Evolutionary conservation across 2,797 vertebrate genomes (phyloP).

Genomic region (Rhadinocentrus ornatus): DNA sequence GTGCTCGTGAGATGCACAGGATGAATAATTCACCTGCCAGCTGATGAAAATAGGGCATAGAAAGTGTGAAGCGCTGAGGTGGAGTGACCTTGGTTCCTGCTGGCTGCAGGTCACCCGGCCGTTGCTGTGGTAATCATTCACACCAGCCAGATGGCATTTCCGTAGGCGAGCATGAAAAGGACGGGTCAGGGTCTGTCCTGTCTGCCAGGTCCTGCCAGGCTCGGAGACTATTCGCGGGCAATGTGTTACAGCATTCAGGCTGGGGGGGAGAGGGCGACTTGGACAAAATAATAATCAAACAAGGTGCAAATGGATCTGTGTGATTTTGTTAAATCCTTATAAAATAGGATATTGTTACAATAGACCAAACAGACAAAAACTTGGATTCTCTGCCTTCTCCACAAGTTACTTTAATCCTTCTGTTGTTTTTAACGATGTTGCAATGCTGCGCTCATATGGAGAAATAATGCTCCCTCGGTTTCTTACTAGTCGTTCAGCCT

Average conservation of each 20-base stretch:
- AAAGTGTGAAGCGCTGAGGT: conserved; percentile 77
- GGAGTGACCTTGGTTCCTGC: conserved; percentile 86
- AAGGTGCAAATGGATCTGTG: conserved; percentile 26
- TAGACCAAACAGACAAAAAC: conserved; percentile 26
- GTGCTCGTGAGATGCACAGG: conserved; percentile 59
- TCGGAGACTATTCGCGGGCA: conserved; percentile 73
- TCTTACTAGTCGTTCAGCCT: conserved; percentile 52
- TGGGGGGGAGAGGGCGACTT: conserved; percentile 34
- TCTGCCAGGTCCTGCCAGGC: conserved; percentile 78
- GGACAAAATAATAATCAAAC: conserved; percentile 38
- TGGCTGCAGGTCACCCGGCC: conserved; percentile 83
- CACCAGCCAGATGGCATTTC: conserved; percentile 89
- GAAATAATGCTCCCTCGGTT: conserved; percentile 67
- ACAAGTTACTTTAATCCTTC: conserved; percentile 46
- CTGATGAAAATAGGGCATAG: conserved; percentile 79
- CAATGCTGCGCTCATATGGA: conserved; percentile 66
- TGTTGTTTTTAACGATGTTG: conserved; percentile 60
- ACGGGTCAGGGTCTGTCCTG: conserved; percentile 84
- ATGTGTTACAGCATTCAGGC: conserved; percentile 37
- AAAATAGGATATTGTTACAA: conserved; percentile 36
- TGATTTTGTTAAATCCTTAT: conserved; percentile 13
- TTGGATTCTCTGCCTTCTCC: conserved; percentile 28
- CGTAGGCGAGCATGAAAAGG: conserved; percentile 84
- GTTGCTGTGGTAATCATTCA: conserved; percentile 87
- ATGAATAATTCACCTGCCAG: conserved; percentile 82